Percentiles rank a stretch among this genome's conserved stretches.
Conservation (phyloP, 2,113 vertebrate species). For the Paradoxurus hermaphroditus region DNA sequence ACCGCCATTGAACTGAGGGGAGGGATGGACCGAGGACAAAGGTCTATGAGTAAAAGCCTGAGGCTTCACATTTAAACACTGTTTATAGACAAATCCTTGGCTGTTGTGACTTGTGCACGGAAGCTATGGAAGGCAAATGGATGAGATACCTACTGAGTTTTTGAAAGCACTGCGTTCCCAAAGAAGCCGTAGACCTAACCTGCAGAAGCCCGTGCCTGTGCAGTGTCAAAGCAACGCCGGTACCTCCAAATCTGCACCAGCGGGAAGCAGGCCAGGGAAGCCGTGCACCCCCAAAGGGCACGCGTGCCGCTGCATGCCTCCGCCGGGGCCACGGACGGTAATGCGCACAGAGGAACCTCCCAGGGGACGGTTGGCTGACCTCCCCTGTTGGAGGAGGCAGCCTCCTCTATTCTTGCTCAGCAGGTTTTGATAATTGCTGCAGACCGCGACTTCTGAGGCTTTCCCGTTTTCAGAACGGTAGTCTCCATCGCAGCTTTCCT, state of each 20-base stretch:
- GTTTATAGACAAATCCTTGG: conserved; percentile 11
- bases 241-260: background rate
- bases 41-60: background rate
- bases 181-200: background rate
- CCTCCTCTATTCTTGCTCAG: background rate
- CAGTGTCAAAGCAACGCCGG: background rate
- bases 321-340: background rate
- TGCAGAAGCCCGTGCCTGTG: background rate
- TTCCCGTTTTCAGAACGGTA: background rate
- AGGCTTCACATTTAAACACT: background rate
- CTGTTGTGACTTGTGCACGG: background rate
- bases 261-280: background rate
- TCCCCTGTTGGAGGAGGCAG: background rate
- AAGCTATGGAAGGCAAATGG: background rate
- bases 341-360: background rate
- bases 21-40: background rate
- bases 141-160: background rate
- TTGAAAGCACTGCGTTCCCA: background rate
- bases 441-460: background rate
- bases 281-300: background rate
- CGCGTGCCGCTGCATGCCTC: background rate
- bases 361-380: background rate
- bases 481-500: background rate
- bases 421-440: background rate
- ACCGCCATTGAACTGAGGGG: background rate